Evolutionary conservation across 1,140 invertebrate species (phyloP), one percentile per base, ranked within the genome.

Genomic region (Macrotrachela quadricornifera): DNA sequence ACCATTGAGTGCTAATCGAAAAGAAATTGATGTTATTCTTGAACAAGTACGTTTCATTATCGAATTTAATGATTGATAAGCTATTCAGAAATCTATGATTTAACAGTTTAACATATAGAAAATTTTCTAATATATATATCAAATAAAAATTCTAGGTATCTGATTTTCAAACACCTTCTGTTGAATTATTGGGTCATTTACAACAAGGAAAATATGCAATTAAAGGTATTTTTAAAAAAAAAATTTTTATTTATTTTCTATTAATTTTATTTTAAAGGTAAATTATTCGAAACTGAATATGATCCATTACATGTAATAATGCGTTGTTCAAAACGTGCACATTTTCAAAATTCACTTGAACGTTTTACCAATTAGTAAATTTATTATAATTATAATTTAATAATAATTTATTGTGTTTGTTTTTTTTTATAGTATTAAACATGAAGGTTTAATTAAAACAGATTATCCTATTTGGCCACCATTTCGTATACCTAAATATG

Each of bases 331-430:
- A 85, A 94, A 69, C 71, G 85, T 40, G 76, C 80, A 61, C 88
- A 96, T 66, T 91, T 88, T 65, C 88, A 94, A 70, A 78, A 80
- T 15, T 85, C 87, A 4, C 79, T 94, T 76, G 87, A 95, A 68
- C 74, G 87, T 61, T 78, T 73, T 59, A 66, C 69, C 37, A 65
- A 82, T 60, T 85, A 81, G 83, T 86, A 72, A 76, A 78, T 75
- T 10, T 43, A 21, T n/a, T 13, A 12, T 12, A 21, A 11, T n/a
- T 47, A 60, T 58, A 62, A 54, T 59, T 17, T 69, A 56, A 16
- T 56, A 77, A 75, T 60, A 76, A 4, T 30, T 8, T 4, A 4
- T 8, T 30, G 8, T 4, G 8, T 30, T 8, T 30, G 3, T 30
- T 30, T 8, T 30, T 2, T 30, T 30, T 8, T 30, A 8, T 30